phyloP scores from a whole-genome alignment of 2,888 invertebrate species.

The Polylopha cassiicola region DNA sequence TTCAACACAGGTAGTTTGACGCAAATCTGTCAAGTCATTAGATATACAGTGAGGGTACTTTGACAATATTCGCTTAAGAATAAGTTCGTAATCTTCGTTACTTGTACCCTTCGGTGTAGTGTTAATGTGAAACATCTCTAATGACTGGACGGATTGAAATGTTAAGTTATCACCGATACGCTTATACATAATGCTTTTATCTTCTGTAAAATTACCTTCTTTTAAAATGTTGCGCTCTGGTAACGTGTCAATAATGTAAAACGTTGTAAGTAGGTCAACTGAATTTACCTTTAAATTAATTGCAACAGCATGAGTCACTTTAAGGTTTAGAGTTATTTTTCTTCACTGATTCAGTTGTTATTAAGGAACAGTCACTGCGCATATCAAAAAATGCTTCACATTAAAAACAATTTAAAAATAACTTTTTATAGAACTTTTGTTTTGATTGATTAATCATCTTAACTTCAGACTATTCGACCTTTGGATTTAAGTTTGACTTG shows the following conservation, averaged over 20 bases:
- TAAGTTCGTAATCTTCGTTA: neutral
- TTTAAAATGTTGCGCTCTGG: constrained; percentile 22
- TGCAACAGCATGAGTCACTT: constrained; percentile 15
- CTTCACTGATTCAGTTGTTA: constrained; percentile 14
- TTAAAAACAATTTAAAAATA: constrained; percentile 15
- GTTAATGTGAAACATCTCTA: neutral
- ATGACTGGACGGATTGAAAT: constrained; percentile 14
- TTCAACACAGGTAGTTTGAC: constrained; percentile 24
- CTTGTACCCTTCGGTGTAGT: neutral
- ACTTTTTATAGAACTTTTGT: constrained; percentile 24
- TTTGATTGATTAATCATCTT: constrained; percentile 22
- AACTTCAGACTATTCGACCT: constrained; percentile 27
- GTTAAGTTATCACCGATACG: constrained; percentile 17
- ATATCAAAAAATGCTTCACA: constrained; percentile 26
- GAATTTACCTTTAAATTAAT: constrained; percentile 19
- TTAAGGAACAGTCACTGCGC: constrained; percentile 28
- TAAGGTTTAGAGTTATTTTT: constrained; percentile 2
- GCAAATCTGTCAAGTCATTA: constrained; percentile 20
- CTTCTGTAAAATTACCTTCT: no score
- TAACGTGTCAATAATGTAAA: constrained; percentile 19
- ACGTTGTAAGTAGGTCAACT: constrained; percentile 10
- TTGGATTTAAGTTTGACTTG: constrained; percentile 20
- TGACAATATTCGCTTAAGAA: constrained; percentile 16
- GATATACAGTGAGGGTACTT: constrained; percentile 22
- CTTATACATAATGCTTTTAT: no score